phyloP scores from a whole-genome alignment of 2,797 vertebrate genomes.

The Muraenolepis orangiensis region DNA sequence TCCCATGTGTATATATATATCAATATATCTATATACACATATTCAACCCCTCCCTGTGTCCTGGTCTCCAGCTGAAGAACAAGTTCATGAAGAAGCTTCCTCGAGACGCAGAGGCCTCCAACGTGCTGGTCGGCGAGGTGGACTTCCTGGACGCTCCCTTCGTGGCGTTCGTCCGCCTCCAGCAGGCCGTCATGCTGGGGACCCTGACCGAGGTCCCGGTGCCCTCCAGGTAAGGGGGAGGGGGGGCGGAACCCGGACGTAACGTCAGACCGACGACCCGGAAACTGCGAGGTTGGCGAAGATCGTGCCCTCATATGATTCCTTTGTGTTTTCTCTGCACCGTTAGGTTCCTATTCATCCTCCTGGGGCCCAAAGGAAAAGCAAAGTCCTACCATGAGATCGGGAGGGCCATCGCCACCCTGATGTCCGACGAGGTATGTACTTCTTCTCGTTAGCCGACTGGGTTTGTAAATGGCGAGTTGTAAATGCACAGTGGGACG shows the following conservation, averaged over 20 bases:
- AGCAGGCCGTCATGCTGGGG: constrained; percentile 94
- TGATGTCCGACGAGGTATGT: constrained; percentile 97
- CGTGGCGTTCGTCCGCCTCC: constrained; percentile 94
- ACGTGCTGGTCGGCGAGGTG: constrained; percentile 94
- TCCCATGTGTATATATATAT: too few relatives aligned
- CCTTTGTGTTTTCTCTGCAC: neutral
- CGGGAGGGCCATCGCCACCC: constrained; percentile 92
- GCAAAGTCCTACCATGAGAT: constrained; percentile 97
- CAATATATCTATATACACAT: too few relatives aligned
- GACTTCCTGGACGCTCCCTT: constrained; percentile 93
- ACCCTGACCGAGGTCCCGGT: constrained; percentile 95
- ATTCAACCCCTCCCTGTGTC: neutral
- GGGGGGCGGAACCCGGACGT: too few relatives aligned
- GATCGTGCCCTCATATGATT: too few relatives aligned
- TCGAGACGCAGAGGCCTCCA: constrained; percentile 94
- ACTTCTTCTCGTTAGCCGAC: neutral
- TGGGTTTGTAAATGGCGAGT: too few relatives aligned
- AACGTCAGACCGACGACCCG: neutral
- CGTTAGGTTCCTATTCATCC: constrained; percentile 89
- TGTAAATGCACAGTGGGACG: too few relatives aligned
- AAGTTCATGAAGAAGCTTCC: constrained; percentile 99
- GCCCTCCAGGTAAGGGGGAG: constrained; percentile 84
- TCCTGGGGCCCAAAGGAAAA: constrained; percentile 97
- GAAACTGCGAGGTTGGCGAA: neutral
- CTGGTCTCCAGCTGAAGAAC: constrained; percentile 84